These are phyloP conservation scores for Stichodactyla mertensii DNA, from an alignment of 64 coral and sea anemone species.

Conservation along the genomic window DNA sequence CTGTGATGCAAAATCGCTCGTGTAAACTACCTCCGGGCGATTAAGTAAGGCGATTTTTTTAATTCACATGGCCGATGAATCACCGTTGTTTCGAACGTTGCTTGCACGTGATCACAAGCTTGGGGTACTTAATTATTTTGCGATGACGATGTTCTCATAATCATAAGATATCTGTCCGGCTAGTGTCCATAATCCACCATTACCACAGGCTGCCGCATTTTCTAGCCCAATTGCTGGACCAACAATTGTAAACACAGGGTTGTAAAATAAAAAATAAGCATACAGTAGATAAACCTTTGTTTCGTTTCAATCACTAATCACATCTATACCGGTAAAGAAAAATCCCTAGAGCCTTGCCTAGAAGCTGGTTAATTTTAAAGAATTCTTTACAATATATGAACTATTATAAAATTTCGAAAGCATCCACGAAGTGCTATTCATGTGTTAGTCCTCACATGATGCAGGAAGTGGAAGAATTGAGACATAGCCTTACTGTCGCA, in stretches of 20 bases:
- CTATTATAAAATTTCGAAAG: neutral
- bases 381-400: conserved; percentile 7
- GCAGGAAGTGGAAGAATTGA: neutral
- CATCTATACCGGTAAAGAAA: neutral
- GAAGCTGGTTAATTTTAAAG: neutral
- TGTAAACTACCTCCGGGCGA: too few species aligned
- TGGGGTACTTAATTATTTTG: too few species aligned
- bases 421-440: neutral
- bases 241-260: neutral
- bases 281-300: neutral
- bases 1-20: too few species aligned
- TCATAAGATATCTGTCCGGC: too few species aligned
- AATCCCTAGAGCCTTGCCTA: neutral
- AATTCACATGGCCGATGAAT: too few species aligned
- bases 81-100: too few species aligned
- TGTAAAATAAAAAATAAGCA: neutral
- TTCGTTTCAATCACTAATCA: neutral
- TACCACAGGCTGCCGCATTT: too few species aligned
- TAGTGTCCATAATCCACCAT: too few species aligned
- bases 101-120: too few species aligned
- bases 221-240: too few species aligned
- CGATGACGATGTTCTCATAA: too few species aligned
- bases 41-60: too few species aligned
- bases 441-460: neutral
- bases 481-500: conserved; percentile 52